Evolutionary conservation across 2,888 invertebrate species (phyloP).

Genomic region (Catocala fraxini): DNA sequence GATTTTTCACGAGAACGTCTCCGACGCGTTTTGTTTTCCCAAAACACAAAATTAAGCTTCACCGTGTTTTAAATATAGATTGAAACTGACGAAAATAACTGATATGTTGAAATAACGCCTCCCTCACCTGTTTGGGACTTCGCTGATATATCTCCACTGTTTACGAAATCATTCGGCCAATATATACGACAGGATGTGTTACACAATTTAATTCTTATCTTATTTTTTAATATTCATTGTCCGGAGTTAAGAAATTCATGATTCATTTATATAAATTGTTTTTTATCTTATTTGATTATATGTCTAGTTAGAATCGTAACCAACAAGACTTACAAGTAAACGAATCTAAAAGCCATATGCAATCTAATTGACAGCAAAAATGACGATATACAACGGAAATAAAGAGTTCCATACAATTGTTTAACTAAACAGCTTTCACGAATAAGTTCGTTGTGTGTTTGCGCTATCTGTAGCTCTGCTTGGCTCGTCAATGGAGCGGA

Average conservation of each 20-base stretch:
- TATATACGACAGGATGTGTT: conserved; percentile 42
- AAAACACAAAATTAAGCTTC: conserved; percentile 74
- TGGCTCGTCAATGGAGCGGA: conserved; percentile 39
- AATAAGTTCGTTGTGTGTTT: conserved; percentile 42
- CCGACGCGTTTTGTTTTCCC: conserved; percentile 78
- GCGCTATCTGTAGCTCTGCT: conserved; percentile 23
- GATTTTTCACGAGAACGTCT: conserved; percentile 80
- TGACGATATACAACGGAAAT: conserved; percentile 29
- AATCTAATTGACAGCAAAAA: background rate
- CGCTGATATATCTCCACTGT: conserved; percentile 56
- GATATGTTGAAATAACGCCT: conserved; percentile 70
- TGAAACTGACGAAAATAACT: conserved; percentile 70
- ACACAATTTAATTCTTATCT: conserved; percentile 8
- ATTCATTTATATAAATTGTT: too few relatives aligned
- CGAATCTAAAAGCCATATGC: background rate
- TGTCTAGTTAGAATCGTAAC: too few relatives aligned
- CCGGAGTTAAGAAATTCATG: background rate
- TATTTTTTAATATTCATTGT: conserved; percentile 32
- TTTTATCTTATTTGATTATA: too few relatives aligned
- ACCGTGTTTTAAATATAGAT: conserved; percentile 75
- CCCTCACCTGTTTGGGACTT: conserved; percentile 72
- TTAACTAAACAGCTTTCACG: conserved; percentile 27
- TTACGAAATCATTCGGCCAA: conserved; percentile 54
- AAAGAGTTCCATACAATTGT: conserved; percentile 32
- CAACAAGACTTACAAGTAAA: too few relatives aligned